Percentiles rank a stretch among this genome's conserved stretches.
Evolutionary conservation across 2,113 vertebrate genomes (phyloP).

Genomic region (Parus major): DNA sequence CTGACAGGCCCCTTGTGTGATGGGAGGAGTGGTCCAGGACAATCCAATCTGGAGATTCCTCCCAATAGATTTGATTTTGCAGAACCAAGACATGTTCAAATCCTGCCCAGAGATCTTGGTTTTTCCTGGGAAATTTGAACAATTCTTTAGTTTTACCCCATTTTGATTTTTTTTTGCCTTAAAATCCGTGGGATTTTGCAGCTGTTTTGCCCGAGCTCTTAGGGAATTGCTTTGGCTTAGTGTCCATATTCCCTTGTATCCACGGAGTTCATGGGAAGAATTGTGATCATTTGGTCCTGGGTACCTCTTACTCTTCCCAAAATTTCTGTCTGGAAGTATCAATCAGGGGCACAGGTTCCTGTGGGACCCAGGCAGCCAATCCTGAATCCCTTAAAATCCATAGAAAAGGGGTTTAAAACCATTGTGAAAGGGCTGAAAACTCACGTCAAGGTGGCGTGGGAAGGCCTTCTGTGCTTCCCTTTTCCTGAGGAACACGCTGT

Average conservation of each 20-base stretch:
- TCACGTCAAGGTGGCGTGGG: not conserved
- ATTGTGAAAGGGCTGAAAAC: not conserved
- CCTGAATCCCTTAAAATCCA: not conserved
- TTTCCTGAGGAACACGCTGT: not conserved
- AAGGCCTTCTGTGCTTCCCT: not conserved
- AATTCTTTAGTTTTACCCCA: not conserved
- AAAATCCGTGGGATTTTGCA: not conserved
- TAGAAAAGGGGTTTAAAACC: not conserved
- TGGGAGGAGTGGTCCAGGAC: not conserved
- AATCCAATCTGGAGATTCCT: not conserved
- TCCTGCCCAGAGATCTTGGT: not conserved
- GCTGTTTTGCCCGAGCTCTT: not conserved
- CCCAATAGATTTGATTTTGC: not conserved
- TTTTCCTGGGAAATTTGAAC: not conserved
- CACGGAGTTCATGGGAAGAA: not conserved
- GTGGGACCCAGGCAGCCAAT: not conserved
- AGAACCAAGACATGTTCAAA: not conserved
- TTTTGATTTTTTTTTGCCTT: not conserved
- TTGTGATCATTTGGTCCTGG: not conserved
- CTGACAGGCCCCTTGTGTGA: accelerated
- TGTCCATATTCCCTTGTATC: not conserved
- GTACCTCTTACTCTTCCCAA: not conserved
- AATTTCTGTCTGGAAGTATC: not conserved
- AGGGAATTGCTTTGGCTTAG: not conserved
- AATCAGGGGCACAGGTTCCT: too few species aligned